Evolutionary conservation across 2,797 vertebrate genomes (phyloP).

Genomic region (Avahi laniger): DNA sequence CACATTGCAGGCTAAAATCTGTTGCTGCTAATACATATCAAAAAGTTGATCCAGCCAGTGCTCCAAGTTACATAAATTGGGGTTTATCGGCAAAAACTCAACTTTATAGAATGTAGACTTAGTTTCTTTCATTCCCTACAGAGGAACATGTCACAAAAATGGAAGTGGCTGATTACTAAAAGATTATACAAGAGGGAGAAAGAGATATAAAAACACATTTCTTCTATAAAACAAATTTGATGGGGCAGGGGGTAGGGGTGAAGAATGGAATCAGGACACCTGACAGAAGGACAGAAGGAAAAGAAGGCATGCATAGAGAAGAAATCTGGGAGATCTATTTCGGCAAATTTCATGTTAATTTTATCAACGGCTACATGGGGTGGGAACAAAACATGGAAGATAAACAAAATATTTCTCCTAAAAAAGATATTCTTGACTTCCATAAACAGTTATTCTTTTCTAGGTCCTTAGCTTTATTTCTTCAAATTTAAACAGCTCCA

Average conservation of each 20-base stretch:
- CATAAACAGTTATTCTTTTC: background rate
- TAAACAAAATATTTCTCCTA: background rate
- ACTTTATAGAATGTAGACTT: background rate
- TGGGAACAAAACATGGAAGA: background rate
- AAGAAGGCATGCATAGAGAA: background rate
- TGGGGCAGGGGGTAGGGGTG: background rate
- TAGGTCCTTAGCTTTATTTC: background rate
- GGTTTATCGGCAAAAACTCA: constrained; percentile 10
- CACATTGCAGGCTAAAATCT: background rate
- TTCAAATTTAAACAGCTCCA: constrained; percentile 19
- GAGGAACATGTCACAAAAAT: background rate
- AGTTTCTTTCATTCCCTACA: background rate
- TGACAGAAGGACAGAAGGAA: background rate
- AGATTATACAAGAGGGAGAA: constrained; percentile 21
- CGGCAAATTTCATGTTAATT: constrained; percentile 15
- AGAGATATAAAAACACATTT: background rate
- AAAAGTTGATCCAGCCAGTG: background rate
- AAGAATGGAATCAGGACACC: background rate
- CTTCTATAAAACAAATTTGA: constrained; percentile 4
- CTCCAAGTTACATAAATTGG: background rate
- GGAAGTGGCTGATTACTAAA: constrained; percentile 7
- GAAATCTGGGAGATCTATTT: background rate
- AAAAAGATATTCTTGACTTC: constrained; percentile 8
- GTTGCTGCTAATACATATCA: background rate
- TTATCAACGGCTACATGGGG: background rate